A percentile compares a stretch with the other conserved stretches of the same genome.
Conservation (phyloP, 2,888 invertebrate genomes). For the Archips xylosteana region DNA sequence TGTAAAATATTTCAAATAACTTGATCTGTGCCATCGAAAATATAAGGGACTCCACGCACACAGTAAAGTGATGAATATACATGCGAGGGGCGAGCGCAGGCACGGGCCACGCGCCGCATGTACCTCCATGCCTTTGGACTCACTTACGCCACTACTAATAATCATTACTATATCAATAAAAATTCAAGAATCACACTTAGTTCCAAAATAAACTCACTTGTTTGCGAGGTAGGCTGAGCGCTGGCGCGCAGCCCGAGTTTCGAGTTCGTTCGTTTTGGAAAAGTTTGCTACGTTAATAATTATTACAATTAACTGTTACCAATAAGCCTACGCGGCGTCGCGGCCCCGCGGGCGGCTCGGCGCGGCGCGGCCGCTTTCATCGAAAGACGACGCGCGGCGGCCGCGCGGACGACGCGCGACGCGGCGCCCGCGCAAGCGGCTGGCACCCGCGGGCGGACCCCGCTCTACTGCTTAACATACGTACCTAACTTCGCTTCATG, state of each 20-base stretch:
- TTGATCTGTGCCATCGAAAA: conserved; percentile 83
- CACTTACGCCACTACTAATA: conserved; percentile 85
- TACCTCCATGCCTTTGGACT: conserved; percentile 72
- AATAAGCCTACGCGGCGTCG: conserved; percentile 84
- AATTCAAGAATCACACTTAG: conserved; percentile 91
- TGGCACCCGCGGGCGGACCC: conserved; percentile 77
- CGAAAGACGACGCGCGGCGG: conserved; percentile 40
- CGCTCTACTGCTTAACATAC: conserved; percentile 85
- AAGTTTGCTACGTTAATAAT: conserved; percentile 85
- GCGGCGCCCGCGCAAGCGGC: conserved; percentile 31
- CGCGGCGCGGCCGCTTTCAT: conserved; percentile 42
- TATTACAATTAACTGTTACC: conserved; percentile 84
- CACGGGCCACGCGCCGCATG: conserved; percentile 52
- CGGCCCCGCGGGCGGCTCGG: conserved; percentile 73
- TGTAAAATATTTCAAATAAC: conserved; percentile 84
- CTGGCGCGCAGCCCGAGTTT: conserved; percentile 85
- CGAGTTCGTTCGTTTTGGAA: conserved; percentile 87
- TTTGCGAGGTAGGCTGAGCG: conserved; percentile 89
- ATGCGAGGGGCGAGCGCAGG: conserved; percentile 54
- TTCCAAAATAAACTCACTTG: conserved; percentile 92
- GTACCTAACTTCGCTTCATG: conserved; percentile 84
- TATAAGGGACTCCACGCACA: conserved; percentile 83
- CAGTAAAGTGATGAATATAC: conserved; percentile 72
- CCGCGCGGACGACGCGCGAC: neutral
- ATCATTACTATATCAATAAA: conserved; percentile 86